These are phyloP conservation scores for Recurvirostra avosetta DNA, from an alignment of 2,113 vertebrate species.

Conservation along the genomic window DNA sequence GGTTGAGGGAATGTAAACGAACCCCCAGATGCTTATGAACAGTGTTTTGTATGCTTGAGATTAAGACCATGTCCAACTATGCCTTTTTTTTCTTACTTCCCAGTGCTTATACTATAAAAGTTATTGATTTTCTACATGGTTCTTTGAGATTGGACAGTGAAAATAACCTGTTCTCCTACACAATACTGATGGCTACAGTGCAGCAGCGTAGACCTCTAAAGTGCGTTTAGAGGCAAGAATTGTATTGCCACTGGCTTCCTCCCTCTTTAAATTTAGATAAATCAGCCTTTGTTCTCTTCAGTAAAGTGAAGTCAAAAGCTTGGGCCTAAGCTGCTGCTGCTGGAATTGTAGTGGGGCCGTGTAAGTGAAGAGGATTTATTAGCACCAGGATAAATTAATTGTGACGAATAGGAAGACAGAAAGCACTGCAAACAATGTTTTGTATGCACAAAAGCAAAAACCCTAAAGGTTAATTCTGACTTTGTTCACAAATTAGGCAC, in stretches of 20 bases:
- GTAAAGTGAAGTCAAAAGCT: slow-evolving; percentile 30
- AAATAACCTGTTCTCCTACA: neutral
- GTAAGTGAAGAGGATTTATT: slow-evolving; percentile 41
- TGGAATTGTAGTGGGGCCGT: neutral
- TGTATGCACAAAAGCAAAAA: neutral
- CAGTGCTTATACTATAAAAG: neutral
- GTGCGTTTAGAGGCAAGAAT: neutral
- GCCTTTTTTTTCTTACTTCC: neutral
- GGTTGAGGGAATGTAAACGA: neutral
- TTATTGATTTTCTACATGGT: neutral
- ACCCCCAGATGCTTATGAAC: neutral
- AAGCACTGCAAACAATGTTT: slow-evolving; percentile 38
- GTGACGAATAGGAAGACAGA: neutral
- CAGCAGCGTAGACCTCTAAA: neutral
- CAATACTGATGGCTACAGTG: neutral
- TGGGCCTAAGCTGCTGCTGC: neutral
- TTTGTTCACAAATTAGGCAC: slow-evolving; percentile 55
- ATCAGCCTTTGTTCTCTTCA: slow-evolving; percentile 22
- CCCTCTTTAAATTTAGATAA: neutral
- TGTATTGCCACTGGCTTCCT: neutral
- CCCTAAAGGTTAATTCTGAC: slow-evolving; percentile 55
- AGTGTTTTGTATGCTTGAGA: neutral
- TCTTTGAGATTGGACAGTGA: neutral
- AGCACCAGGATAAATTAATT: slow-evolving; percentile 26
- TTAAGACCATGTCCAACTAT: neutral